These are phyloP conservation scores for Hirundo rustica DNA, from an alignment of 2,797 vertebrate species.

Conservation along the genomic window DNA sequence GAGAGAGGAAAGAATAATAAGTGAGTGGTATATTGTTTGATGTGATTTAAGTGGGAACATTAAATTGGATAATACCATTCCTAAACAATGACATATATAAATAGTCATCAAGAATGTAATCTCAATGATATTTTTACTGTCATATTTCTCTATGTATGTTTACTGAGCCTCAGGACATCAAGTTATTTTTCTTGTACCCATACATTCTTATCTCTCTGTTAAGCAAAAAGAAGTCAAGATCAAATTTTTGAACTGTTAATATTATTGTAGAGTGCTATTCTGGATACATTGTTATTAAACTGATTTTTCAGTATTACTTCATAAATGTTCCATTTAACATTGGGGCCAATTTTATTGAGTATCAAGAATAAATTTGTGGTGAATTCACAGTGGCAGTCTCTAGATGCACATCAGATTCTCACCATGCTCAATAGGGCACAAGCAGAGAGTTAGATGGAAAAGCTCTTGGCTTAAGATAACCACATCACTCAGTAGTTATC, in stretches of 20 bases:
- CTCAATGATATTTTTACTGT: not conserved
- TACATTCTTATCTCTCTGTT: not conserved
- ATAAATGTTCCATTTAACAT: not conserved
- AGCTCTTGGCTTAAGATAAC: not conserved
- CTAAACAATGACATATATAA: not conserved
- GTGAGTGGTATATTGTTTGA: fast-evolving
- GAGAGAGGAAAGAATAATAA: fast-evolving
- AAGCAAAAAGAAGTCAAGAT: not conserved
- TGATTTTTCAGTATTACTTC: not conserved
- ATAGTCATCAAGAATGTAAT: not conserved
- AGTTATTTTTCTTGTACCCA: not conserved
- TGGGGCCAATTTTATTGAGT: not conserved
- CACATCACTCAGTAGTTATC: not conserved
- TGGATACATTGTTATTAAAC: not conserved
- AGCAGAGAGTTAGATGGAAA: not conserved
- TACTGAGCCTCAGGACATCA: not conserved
- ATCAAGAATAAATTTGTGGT: not conserved
- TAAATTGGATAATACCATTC: not conserved
- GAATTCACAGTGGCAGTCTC: not conserved
- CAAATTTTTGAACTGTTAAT: not conserved
- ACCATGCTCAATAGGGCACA: not conserved
- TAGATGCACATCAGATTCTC: not conserved
- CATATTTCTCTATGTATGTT: not conserved
- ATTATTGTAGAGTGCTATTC: not conserved
- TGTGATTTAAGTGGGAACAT: not conserved